Evolutionary conservation across 2,113 vertebrate species (phyloP), one percentile per base, ranked within the genome.

Genomic region (Nestor notabilis): DNA sequence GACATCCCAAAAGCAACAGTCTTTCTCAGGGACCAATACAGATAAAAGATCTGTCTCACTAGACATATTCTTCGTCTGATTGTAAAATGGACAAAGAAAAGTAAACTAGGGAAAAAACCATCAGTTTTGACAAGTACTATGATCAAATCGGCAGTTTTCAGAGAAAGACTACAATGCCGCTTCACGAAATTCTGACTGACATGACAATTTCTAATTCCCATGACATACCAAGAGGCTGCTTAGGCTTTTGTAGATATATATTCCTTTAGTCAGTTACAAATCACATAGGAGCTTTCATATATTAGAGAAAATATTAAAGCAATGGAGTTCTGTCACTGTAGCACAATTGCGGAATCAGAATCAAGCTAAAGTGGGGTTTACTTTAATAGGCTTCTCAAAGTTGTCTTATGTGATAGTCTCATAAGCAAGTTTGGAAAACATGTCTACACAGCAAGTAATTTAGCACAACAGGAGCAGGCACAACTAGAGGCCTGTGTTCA

Each of bases 51-150:
- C 19, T 76, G n/a, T 66, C 72, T 83, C 74, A 83, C 20, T 63
- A 86, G 56, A 56, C 11, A 29, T 63, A 49, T 49, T 70, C 28
- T 52, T 89, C 66, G 24, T 37, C 46, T 83, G 41, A 74, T 10
- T 50, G 44, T 29, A 86, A 85, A 95, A 87, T 35, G 64, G 85
- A 86, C 63, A 93, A 83, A 91, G 50, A 68, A 75, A 78, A 92
- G 13, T 29, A 46, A 94, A 39, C 12, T 33, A 15, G 14, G 3
- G 13, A 17, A 4, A 15, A 27, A 41, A 24, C 12, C 17, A n/a
- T 1, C 18, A 49, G n/a, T 83, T 96, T 87, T 68, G 65, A 87
- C 39, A 93, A 82, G 25, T 47, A 46, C 46, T 66, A 3, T 78
- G 56, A 39, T 84, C 87, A 84, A 70, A 79, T 52, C 79, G 27